Percentiles rank a stretch among this genome's conserved stretches.
These are phyloP conservation scores for Oryzias javanicus DNA, from an alignment of 2,113 vertebrate genomes.

Conservation along the genomic window DNA sequence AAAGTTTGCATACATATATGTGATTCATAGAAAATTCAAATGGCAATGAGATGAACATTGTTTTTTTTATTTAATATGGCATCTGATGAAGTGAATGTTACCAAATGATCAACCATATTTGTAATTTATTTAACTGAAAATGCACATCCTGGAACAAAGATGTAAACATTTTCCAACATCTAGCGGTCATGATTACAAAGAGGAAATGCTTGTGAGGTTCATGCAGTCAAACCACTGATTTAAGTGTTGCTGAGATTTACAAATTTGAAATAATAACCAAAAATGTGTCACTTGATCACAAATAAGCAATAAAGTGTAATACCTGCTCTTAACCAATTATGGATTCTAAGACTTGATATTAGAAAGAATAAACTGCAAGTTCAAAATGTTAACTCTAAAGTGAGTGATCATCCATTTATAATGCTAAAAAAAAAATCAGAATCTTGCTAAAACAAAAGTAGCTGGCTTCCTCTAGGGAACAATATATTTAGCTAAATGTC, in stretches of 20 bases:
- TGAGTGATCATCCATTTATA: neutral
- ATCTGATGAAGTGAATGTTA: constrained; percentile 75
- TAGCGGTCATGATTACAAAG: constrained; percentile 40
- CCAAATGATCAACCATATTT: constrained; percentile 53
- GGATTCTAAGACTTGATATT: too few relatives aligned
- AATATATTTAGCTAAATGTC: constrained; percentile 14
- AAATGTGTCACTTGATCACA: constrained; percentile 10
- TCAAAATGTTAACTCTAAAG: too few relatives aligned
- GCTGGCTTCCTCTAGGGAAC: constrained; percentile 3
- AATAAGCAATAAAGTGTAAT: constrained; percentile 9
- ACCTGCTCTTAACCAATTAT: neutral
- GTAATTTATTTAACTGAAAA: constrained; percentile 26
- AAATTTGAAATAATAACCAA: constrained; percentile 21
- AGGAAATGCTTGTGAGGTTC: constrained; percentile 40
- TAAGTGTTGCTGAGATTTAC: constrained; percentile 2
- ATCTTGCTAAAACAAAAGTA: neutral
- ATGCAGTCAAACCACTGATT: constrained; percentile 24
- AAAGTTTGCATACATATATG: constrained; percentile 53
- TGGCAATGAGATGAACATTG: constrained; percentile 76
- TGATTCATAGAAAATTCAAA: constrained; percentile 71
- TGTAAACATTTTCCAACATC: constrained; percentile 49
- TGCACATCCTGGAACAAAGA: constrained; percentile 48
- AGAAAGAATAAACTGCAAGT: too few relatives aligned
- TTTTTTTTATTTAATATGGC: constrained; percentile 79
- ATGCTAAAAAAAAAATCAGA: neutral